Conservation (phyloP, 2,888 invertebrate species). For the Chydorus sphaericus region DNA sequence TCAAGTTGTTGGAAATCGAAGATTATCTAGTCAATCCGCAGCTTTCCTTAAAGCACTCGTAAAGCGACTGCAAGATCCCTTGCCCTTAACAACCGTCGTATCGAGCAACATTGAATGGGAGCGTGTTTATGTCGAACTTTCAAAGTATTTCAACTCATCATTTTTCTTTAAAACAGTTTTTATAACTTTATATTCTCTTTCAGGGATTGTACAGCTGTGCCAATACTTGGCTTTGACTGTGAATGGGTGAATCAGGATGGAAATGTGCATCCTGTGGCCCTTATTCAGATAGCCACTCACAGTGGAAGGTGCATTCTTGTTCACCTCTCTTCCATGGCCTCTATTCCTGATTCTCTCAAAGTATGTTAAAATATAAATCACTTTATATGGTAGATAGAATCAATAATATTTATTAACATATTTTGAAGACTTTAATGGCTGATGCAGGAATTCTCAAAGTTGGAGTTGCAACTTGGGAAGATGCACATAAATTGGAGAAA, state of each 20-base stretch:
- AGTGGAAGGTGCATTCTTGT: conserved; percentile 55
- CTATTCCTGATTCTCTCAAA: conserved; percentile 44
- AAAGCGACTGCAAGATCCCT: not conserved
- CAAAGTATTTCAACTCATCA: too few species aligned
- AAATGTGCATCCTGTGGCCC: conserved; percentile 43
- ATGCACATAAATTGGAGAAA: conserved; percentile 45
- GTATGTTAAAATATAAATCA: conserved; percentile 27
- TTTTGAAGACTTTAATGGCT: conserved; percentile 37
- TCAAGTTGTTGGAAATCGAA: not conserved
- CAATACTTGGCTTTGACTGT: conserved; percentile 59
- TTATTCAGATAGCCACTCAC: conserved; percentile 54
- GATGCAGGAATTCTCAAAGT: conserved; percentile 53
- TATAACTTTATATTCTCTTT: not conserved
- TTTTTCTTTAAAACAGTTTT: too few species aligned
- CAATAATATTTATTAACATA: not conserved
- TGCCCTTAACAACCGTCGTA: not conserved
- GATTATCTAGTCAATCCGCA: not conserved
- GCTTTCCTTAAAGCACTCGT: not conserved
- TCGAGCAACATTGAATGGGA: not conserved
- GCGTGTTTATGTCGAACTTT: not conserved
- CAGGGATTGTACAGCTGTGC: conserved; percentile 14
- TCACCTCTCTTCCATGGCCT: conserved; percentile 43
- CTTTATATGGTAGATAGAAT: not conserved
- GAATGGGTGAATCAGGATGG: conserved; percentile 54
- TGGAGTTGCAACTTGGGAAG: conserved; percentile 54